These are phyloP conservation scores for Sorex maritimensis DNA, from an alignment of 2,797 vertebrate species.

Conservation along the genomic window DNA sequence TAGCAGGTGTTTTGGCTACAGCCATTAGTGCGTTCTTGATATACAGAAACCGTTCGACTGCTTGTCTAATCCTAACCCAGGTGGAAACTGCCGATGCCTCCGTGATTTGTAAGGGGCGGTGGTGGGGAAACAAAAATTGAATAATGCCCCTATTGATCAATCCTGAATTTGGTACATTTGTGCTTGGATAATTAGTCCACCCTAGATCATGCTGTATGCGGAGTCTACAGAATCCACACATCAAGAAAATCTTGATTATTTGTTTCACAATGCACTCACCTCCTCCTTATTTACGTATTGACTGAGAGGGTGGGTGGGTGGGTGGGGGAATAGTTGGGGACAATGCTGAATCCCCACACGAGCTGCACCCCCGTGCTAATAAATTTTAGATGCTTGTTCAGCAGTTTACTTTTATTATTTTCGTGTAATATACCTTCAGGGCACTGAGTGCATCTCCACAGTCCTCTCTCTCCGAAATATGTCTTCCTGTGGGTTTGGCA, in stretches of 20 bases:
- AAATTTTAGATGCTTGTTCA: slow-evolving; percentile 74
- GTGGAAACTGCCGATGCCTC: slow-evolving; percentile 63
- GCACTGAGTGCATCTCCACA: slow-evolving; percentile 74
- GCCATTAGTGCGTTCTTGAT: slow-evolving; percentile 72
- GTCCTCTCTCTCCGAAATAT: slow-evolving; percentile 69
- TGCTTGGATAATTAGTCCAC: slow-evolving; percentile 15
- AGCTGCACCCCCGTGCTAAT: neutral
- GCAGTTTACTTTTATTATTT: slow-evolving; percentile 48
- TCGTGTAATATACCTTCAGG: slow-evolving; percentile 79
- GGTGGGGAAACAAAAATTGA: neutral
- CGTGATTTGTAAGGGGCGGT: slow-evolving; percentile 32
- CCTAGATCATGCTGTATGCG: neutral
- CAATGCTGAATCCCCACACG: slow-evolving; percentile 11
- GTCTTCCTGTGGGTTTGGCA: slow-evolving; percentile 82
- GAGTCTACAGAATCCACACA: neutral
- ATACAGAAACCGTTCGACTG: slow-evolving; percentile 58
- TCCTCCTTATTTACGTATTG: slow-evolving; percentile 63
- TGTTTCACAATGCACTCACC: neutral
- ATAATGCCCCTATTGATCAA: slow-evolving; percentile 15
- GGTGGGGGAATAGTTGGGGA: neutral
- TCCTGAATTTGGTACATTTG: neutral
- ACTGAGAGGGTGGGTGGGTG: neutral
- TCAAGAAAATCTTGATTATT: neutral
- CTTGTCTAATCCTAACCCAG: slow-evolving; percentile 58
- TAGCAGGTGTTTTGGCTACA: slow-evolving; percentile 73